These are phyloP conservation scores for Spatulosminthurus flaviceps DNA, from an alignment of 2,888 invertebrate genomes.

Conservation along the genomic window DNA sequence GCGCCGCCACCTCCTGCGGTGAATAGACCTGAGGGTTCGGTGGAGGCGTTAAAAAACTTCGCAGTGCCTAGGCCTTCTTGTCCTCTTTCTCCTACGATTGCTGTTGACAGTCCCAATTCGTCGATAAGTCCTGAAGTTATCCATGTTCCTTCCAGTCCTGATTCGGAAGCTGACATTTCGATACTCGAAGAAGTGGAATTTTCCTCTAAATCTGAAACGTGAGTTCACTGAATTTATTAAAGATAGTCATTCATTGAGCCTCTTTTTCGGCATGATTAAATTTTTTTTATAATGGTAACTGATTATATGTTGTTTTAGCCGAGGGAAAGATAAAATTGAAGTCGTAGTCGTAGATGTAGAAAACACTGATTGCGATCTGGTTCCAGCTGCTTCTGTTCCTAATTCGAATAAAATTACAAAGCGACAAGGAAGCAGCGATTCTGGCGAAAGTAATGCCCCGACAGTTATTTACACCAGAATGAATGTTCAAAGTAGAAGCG, in stretches of 20 bases:
- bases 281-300: too few species aligned
- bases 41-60: neutral
- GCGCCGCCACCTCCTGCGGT: too few species aligned
- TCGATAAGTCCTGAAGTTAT: neutral
- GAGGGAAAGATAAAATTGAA: too few species aligned
- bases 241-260: neutral
- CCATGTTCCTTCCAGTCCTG: neutral
- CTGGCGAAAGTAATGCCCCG: too few species aligned
- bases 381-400: too few species aligned
- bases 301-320: too few species aligned
- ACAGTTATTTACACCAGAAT: too few species aligned
- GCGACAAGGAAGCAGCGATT: too few species aligned
- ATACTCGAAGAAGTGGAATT: neutral
- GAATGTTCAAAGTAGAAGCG: too few species aligned
- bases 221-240: neutral
- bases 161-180: neutral
- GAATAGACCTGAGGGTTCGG: neutral
- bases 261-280: neutral
- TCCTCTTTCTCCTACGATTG: slow-evolving; percentile 10
- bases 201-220: neutral
- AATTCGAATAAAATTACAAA: too few species aligned
- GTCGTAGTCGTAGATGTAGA: too few species aligned
- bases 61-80: neutral
- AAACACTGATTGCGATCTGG: too few species aligned
- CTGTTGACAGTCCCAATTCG: neutral